These are phyloP conservation scores for Hypsopygia costalis DNA, from an alignment of 2,888 invertebrate genomes.

Conservation along the genomic window DNA sequence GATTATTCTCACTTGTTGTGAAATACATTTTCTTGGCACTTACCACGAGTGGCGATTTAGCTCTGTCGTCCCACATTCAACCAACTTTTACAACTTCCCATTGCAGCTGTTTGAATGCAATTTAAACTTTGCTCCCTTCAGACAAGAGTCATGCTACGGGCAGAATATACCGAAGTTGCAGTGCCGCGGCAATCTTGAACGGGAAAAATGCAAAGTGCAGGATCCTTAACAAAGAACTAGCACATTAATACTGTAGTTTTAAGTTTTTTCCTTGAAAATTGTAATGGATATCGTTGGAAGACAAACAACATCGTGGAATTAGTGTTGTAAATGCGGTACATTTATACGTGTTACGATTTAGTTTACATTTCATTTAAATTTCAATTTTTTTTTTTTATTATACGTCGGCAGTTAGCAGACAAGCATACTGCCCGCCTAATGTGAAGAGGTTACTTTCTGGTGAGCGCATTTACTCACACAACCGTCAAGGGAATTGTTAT, in stretches of 20 bases:
- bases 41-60: conserved; percentile 69
- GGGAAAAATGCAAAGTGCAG: conserved; percentile 60
- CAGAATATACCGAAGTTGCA: conserved; percentile 24
- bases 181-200: conserved; percentile 42
- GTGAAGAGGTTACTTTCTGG: too few species aligned
- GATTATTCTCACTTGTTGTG: conserved; percentile 73
- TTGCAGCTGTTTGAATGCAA: conserved; percentile 32
- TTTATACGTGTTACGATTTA: conserved; percentile 3
- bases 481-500: too few species aligned
- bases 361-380: background rate
- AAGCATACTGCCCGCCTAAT: too few species aligned
- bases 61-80: conserved; percentile 49
- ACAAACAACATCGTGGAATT: conserved; percentile 5
- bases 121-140: conserved; percentile 45
- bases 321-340: background rate
- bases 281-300: conserved; percentile 2
- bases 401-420: too few species aligned
- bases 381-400: too few species aligned
- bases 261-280: conserved; percentile 30
- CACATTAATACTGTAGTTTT: conserved; percentile 45
- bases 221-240: conserved; percentile 44
- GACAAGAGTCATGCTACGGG: conserved; percentile 28
- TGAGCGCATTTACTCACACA: too few species aligned
- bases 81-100: conserved; percentile 33
- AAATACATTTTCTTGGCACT: conserved; percentile 72